Evolutionary conservation across 2,113 vertebrate species (phyloP), one percentile per base, ranked within the genome.

Genomic region (Scopus umbretta): DNA sequence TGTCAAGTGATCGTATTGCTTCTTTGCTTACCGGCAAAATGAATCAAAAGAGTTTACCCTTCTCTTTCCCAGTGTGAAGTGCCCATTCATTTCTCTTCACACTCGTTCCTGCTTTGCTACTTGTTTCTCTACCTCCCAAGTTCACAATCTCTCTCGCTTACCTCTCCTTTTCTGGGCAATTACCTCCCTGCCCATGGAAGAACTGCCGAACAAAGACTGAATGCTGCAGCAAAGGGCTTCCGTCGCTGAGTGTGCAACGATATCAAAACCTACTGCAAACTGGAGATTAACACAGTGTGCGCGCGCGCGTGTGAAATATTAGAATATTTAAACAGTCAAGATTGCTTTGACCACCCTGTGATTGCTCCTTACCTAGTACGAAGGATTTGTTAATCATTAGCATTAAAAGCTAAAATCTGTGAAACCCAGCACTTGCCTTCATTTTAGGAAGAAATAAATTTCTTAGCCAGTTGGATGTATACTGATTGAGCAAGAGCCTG

Each of bases 1-100:
- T 67, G 75, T 91, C 38, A 80, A 96, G 40, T 42, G 52, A 79
- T 63, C 0, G 1, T 42, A 27, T 10, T 0, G 0, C 15, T 59
- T 72, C 36, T 75, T 86, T 82, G 25, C 22, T 75, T 81, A 25
- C 53, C 16, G 32, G 36, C n/a, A 29, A 49, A 79, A 88, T 25
- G 21, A 74, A 16, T 45, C 65, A 90, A 18, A 49, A 89, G 62
- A 36, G 40, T 70, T 86, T 70, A 49, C 16, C 18, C 11, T 81
- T 59, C 34, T 55, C 50, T 75, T 67, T 80, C 23, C 34, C 40
- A 10, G 8, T 18, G 34, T 56, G n/a, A 86, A 86, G 38, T 65
- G 15, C 36, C 36, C 8, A 4, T 38, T 74, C 36, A 40, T 7
- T 63, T 47, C 18, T 67, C n/a, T 80, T 89, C 17, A 34, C 4